These are phyloP conservation scores for Crotalus tigris DNA, from an alignment of 2,113 vertebrate species.

Conservation along the genomic window DNA sequence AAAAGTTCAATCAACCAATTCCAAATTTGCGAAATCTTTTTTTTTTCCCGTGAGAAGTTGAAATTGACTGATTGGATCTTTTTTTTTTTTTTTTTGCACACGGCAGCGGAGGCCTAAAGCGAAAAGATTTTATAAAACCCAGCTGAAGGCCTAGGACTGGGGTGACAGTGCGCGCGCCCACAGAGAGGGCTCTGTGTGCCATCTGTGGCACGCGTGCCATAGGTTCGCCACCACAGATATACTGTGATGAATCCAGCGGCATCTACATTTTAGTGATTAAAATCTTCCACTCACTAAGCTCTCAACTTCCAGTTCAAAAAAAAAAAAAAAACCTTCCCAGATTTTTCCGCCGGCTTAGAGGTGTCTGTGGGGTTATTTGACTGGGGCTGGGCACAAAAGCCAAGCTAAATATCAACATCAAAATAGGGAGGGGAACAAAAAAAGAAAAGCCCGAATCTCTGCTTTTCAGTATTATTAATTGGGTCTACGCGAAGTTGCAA, in stretches of 20 bases:
- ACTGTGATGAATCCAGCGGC: not conserved
- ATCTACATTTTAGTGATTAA: not conserved
- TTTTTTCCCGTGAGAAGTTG: no score
- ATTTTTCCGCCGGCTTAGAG: not conserved
- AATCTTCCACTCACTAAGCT: not conserved
- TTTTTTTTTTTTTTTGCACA: no score
- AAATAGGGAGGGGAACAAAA: not conserved
- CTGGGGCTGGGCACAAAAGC: not conserved
- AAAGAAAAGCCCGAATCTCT: not conserved
- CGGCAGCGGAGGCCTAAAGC: no score
- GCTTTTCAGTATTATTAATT: accelerated
- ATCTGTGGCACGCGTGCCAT: no score
- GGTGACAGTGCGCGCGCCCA: no score
- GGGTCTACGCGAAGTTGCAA: not conserved
- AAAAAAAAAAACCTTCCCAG: not conserved
- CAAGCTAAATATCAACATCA: not conserved
- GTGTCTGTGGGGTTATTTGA: not conserved
- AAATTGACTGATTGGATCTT: no score
- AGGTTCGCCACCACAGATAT: no score
- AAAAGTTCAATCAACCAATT: no score
- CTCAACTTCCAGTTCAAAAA: not conserved
- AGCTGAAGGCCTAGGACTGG: no score
- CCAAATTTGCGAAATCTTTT: no score
- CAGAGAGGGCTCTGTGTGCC: no score
- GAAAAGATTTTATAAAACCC: no score